A percentile compares a stretch with the other conserved stretches of the same genome.
phyloP scores from a whole-genome alignment of 1,140 invertebrate species.

The Aphaenogaster rudis region DNA sequence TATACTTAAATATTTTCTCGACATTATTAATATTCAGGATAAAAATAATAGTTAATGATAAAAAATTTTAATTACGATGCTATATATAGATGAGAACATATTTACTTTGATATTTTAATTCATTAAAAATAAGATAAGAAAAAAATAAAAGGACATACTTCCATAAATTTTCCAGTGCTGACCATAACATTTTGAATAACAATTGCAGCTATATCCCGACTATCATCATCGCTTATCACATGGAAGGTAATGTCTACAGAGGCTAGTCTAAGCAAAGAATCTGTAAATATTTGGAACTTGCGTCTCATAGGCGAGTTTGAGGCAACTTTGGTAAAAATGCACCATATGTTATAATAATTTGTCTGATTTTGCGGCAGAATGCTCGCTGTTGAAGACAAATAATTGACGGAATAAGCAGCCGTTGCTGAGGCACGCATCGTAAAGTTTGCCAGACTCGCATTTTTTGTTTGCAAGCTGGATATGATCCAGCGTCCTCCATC shows the following conservation, averaged over 20 bases:
- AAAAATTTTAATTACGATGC: neutral
- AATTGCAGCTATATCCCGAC: conserved; percentile 88
- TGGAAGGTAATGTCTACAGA: conserved; percentile 89
- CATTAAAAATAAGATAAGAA: neutral
- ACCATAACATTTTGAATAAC: conserved; percentile 86
- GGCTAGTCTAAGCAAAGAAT: conserved; percentile 87
- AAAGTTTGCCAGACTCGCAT: conserved; percentile 64
- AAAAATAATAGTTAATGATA: neutral
- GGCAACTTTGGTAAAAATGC: conserved; percentile 89
- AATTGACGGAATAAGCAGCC: conserved; percentile 10
- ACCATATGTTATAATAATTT: conserved; percentile 85
- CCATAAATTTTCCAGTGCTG: conserved; percentile 84
- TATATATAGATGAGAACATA: neutral
- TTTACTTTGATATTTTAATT: neutral
- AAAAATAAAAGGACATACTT: conserved; percentile 81
- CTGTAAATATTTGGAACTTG: conserved; percentile 89
- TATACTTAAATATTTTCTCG: neutral
- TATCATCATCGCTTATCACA: conserved; percentile 90
- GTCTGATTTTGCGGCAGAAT: neutral
- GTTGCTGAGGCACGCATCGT: conserved; percentile 67
- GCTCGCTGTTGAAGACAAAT: conserved; percentile 5
- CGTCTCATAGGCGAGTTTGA: conserved; percentile 88
- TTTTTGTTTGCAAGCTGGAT: conserved; percentile 47
- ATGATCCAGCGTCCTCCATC: conserved; percentile 75
- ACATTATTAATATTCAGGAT: neutral